Evolutionary conservation across 2,113 vertebrate genomes (phyloP).

Genomic region (Malurus cyaneus): DNA sequence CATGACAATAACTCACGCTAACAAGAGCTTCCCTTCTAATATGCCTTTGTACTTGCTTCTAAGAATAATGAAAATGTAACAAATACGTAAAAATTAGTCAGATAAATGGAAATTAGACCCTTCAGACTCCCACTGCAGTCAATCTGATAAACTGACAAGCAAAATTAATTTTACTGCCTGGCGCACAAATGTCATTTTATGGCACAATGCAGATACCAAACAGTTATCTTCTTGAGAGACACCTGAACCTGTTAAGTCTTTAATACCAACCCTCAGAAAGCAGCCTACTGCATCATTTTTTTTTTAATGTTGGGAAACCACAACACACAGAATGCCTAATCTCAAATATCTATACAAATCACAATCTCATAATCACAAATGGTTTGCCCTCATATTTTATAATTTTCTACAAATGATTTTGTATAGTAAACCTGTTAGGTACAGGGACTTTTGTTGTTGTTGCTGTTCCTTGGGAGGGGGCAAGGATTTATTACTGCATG

Average conservation of each 20-base stretch:
- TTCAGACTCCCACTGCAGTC: neutral
- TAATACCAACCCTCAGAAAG: neutral
- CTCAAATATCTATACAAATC: neutral
- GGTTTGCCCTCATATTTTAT: fast-evolving
- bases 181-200: neutral
- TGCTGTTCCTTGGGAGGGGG: fast-evolving
- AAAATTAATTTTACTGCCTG: neutral
- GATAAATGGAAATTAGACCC: neutral
- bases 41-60: neutral
- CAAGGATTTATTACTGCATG: neutral
- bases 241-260: fast-evolving
- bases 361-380: neutral
- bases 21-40: neutral
- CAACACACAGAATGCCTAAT: neutral
- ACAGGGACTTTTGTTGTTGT: neutral
- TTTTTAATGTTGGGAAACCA: neutral
- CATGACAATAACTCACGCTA: neutral
- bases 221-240: neutral
- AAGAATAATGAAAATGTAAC: neutral
- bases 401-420: neutral
- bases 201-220: neutral
- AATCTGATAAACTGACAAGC: neutral
- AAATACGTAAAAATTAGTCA: neutral
- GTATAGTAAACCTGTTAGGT: neutral
- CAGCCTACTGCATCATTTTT: neutral